Evolutionary conservation across 2,797 vertebrate species (phyloP).

Genomic region (Cephalopachus bancanus): DNA sequence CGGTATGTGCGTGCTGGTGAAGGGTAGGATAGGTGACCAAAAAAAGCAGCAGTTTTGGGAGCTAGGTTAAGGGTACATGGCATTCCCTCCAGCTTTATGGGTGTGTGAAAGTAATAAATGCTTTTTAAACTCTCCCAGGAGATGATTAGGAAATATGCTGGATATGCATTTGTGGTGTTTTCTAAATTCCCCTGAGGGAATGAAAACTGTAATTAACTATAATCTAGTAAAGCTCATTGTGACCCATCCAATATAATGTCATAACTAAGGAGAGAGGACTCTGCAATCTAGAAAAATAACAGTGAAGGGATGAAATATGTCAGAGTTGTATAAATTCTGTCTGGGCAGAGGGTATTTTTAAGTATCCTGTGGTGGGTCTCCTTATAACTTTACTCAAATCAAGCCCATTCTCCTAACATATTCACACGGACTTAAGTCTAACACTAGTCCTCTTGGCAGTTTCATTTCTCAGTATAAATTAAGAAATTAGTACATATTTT

Average conservation of each 20-base stretch:
- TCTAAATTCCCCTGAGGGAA: slow-evolving; percentile 52
- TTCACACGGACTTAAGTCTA: background rate
- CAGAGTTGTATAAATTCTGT: background rate
- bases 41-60: background rate
- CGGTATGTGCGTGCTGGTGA: too few species aligned
- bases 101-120: slow-evolving; percentile 31
- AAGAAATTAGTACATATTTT: background rate
- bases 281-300: slow-evolving; percentile 46
- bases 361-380: background rate
- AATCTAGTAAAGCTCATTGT: slow-evolving; percentile 57
- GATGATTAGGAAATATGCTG: slow-evolving; percentile 63
- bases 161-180: slow-evolving; percentile 63
- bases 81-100: background rate
- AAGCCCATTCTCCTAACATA: background rate
- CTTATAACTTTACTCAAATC: slow-evolving; percentile 14
- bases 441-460: background rate
- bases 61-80: background rate
- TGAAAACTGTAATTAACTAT: slow-evolving; percentile 65
- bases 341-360: background rate
- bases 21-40: background rate
- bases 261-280: slow-evolving; percentile 39
- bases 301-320: background rate
- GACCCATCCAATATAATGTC: slow-evolving; percentile 36
- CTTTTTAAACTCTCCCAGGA: slow-evolving; percentile 47
- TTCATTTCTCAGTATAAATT: slow-evolving; percentile 39